Evolutionary conservation across 2,888 invertebrate genomes (phyloP).

Genomic region (Nomada goodeniana): DNA sequence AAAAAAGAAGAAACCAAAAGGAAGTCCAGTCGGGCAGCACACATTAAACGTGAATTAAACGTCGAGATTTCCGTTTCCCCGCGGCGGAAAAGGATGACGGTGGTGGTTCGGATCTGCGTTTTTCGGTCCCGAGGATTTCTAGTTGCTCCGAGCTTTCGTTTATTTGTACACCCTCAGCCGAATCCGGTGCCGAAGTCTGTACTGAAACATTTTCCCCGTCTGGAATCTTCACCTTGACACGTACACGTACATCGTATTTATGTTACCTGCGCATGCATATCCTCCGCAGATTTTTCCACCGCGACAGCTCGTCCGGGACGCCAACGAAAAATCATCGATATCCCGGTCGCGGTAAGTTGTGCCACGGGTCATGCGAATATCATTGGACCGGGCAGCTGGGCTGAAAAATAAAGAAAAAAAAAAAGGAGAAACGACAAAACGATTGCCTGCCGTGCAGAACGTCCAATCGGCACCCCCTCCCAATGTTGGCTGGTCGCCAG

Average conservation of each 20-base stretch:
- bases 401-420: constrained; percentile 14
- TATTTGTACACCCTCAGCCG: constrained; percentile 55
- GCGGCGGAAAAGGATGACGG: constrained; percentile 61
- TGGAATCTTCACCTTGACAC: constrained; percentile 2
- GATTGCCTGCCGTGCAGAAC: constrained; percentile 8
- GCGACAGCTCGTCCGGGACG: too few species aligned
- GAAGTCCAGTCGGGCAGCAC: constrained; percentile 63
- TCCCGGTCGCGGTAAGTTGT: background rate
- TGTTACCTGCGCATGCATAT: background rate
- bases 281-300: too few species aligned
- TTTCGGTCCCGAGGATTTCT: constrained; percentile 46
- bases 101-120: constrained; percentile 56
- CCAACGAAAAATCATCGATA: background rate
- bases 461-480: constrained; percentile 45
- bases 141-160: constrained; percentile 43
- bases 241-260: background rate
- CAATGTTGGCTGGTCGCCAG: constrained; percentile 56
- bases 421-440: constrained; percentile 26
- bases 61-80: constrained; percentile 72
- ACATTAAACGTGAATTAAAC: constrained; percentile 74
- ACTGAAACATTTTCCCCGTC: constrained; percentile 19
- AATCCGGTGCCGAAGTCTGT: constrained; percentile 38
- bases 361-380: background rate
- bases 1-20: constrained; percentile 41
- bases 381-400: background rate